Conservation (phyloP, 2,797 vertebrate species). For the Astyanax mexicanus region DNA sequence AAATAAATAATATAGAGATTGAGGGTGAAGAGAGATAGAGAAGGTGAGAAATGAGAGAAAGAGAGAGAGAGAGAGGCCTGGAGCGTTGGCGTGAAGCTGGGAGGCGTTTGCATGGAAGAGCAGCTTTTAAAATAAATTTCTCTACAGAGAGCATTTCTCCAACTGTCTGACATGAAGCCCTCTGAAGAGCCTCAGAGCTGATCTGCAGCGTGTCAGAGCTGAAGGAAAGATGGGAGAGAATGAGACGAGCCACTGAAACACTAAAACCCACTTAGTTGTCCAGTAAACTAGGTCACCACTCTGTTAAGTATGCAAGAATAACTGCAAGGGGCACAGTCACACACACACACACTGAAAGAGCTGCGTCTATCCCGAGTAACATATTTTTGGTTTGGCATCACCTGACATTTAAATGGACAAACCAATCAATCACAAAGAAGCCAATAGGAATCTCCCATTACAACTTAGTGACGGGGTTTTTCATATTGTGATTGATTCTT, state of each 20-base stretch:
- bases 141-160: slow-evolving; percentile 47
- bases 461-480: too few relatives aligned
- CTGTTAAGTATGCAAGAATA: slow-evolving; percentile 81
- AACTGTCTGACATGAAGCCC: slow-evolving; percentile 45
- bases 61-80: slow-evolving; percentile 53
- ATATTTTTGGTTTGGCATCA: too few relatives aligned
- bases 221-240: slow-evolving; percentile 37
- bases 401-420: too few relatives aligned
- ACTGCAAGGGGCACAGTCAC: slow-evolving; percentile 59
- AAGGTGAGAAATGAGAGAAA: too few relatives aligned
- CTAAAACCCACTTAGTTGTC: slow-evolving; percentile 79
- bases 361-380: not conserved
- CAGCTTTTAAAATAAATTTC: slow-evolving; percentile 61
- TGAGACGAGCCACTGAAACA: slow-evolving; percentile 69
- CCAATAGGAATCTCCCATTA: too few relatives aligned
- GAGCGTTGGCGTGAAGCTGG: slow-evolving; percentile 68
- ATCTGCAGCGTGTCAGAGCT: slow-evolving; percentile 58
- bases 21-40: not conserved
- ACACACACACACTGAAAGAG: slow-evolving; percentile 32
- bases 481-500: too few relatives aligned
- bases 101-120: slow-evolving; percentile 52
- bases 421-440: too few relatives aligned
- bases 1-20: too few relatives aligned
- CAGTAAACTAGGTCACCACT: slow-evolving; percentile 81
- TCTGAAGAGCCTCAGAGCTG: slow-evolving; percentile 53